Evolutionary conservation across 1,140 invertebrate species (phyloP).

Genomic region (Calephelis virginiensis): DNA sequence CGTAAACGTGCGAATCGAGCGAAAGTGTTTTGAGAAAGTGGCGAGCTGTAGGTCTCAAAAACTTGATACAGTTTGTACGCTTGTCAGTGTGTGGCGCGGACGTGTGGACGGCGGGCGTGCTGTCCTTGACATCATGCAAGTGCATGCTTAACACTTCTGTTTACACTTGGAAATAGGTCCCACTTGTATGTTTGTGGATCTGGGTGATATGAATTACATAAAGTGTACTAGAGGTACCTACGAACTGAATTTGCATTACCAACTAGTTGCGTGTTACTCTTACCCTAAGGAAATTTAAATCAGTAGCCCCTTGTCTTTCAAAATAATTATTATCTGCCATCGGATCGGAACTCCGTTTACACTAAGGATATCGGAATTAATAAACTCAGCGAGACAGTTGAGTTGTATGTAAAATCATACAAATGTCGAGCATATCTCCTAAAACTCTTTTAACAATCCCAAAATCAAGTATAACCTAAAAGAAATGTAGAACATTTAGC

Average conservation of each 20-base stretch:
- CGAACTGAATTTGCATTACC: background rate
- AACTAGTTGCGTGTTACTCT: background rate
- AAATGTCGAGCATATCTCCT: too few species aligned
- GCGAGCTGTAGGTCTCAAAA: constrained; percentile 16
- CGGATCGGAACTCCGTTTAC: too few species aligned
- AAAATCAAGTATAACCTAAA: too few species aligned
- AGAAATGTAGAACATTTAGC: too few species aligned
- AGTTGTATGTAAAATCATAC: too few species aligned
- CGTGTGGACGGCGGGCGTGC: background rate
- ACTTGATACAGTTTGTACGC: constrained; percentile 21
- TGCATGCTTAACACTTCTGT: constrained; percentile 22
- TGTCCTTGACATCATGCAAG: constrained; percentile 26
- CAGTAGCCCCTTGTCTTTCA: too few species aligned
- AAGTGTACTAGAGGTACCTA: background rate
- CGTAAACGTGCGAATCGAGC: constrained; percentile 73
- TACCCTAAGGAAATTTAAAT: too few species aligned
- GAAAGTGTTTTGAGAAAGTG: constrained; percentile 66
- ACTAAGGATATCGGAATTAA: too few species aligned
- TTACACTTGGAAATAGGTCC: constrained; percentile 16
- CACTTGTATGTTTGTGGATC: background rate
- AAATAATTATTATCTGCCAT: too few species aligned
- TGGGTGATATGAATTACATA: background rate
- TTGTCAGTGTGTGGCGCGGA: background rate
- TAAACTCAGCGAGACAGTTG: too few species aligned
- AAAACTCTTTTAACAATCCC: too few species aligned